Evolutionary conservation across 1,140 invertebrate species (phyloP), one percentile per base, ranked within the genome.

Genomic region (Diuraphis noxia): DNA sequence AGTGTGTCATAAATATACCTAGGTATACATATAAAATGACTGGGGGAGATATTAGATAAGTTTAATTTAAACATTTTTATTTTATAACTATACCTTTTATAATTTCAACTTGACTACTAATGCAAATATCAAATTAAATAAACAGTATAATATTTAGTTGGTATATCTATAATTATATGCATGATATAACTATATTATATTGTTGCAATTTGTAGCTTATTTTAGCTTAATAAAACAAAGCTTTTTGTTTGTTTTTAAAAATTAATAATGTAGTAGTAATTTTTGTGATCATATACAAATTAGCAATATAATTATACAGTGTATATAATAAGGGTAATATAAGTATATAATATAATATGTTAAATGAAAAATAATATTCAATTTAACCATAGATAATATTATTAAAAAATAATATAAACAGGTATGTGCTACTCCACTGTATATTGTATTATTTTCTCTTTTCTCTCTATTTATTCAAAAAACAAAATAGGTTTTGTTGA

Each of bases 1-100:
- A 86, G 84, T 86, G 84, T 86, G 84, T 86, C 84, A 86, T 86
- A 86, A 86, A 86, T 49, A 86, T 86, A 86, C 43, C 85, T 86
- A 10, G n/a, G 46, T 38, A 86, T 17, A 86, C 46, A 52, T 86
- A 52, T 8, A 36, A 49, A 86, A 49, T 86, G 52, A 86, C 34
- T 86, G 25, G 85, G 85, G 85, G 85, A 86, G 85, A 86, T 86
- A 52, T 86, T 86, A 86, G 85, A 86, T 86, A 86, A 86, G 43
- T 86, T n/a, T 86, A 86, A 86, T 86, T 52, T 86, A 52, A 52
- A 86, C 85, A 25, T 86, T 86, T 86, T 86, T 86, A n/a, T 72
- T 72, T 72, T 72, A n/a, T 72, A 86, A 36, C n/a, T 86, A 86
- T 86, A 52, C 85, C 46, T 86, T 86, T 49, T 86, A 86, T 52